Conservation (phyloP, 2,888 invertebrate genomes). For the Eupithecia abbreviata region DNA sequence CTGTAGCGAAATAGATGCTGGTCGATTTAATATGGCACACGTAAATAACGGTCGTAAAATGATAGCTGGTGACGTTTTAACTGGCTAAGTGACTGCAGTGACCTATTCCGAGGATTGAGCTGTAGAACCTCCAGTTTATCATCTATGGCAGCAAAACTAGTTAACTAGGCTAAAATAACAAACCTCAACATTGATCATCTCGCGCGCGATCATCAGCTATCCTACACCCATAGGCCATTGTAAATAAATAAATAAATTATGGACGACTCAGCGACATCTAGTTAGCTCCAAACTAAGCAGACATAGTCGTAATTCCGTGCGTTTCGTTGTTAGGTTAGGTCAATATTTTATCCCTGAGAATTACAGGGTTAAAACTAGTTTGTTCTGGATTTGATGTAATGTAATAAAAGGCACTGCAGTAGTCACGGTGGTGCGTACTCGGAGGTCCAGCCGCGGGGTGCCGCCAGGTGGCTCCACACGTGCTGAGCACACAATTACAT, state of each 20-base stretch:
- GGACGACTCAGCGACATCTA: too few species aligned
- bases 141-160: not conserved
- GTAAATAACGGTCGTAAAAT: constrained; percentile 69
- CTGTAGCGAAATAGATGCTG: constrained; percentile 70
- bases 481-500: constrained; percentile 57
- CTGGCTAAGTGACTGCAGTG: constrained; percentile 23
- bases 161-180: not conserved
- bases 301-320: too few species aligned
- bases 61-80: constrained; percentile 57
- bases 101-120: constrained; percentile 16
- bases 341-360: not conserved
- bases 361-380: not conserved
- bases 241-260: too few species aligned
- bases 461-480: constrained; percentile 68
- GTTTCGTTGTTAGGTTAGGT: not conserved
- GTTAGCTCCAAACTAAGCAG: too few species aligned
- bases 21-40: constrained; percentile 74
- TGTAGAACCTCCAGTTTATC: not conserved
- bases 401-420: constrained; percentile 8
- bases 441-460: constrained; percentile 63
- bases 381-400: constrained; percentile 6
- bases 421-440: constrained; percentile 40
- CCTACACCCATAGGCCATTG: not conserved
- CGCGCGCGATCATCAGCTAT: not conserved
- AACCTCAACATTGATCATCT: not conserved